Evolutionary conservation across 92 coral and sea anemone genomes (phyloP).

Genomic region (Epizoanthus stellaris): DNA sequence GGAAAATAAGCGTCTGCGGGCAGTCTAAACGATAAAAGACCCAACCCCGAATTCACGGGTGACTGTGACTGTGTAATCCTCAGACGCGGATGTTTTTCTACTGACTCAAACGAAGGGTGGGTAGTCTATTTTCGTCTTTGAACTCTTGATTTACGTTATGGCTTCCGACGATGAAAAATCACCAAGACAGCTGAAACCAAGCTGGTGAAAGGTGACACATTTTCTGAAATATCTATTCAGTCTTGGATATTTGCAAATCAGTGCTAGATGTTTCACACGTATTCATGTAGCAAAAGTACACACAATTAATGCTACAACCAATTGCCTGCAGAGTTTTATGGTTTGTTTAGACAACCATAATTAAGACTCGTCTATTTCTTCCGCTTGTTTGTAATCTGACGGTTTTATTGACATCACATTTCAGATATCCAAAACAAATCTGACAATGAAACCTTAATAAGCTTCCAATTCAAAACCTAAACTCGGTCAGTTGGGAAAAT

Average conservation of each 20-base stretch:
- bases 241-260: not conserved
- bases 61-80: no score
- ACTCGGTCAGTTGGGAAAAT: not conserved
- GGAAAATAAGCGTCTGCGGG: no score
- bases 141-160: no score
- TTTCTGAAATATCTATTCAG: no score
- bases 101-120: no score
- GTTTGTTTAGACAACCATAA: constrained; percentile 77
- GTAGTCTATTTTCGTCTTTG: no score
- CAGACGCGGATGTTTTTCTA: no score
- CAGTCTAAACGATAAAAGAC: no score
- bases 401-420: constrained; percentile 40
- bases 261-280: constrained; percentile 22
- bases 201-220: no score
- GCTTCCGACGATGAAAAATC: no score
- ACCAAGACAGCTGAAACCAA: no score
- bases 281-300: not conserved
- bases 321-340: constrained; percentile 18
- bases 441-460: not conserved
- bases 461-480: not conserved
- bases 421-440: constrained; percentile 21
- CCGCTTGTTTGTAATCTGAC: constrained; percentile 47
- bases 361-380: constrained; percentile 57
- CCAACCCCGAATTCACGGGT: no score
- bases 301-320: constrained; percentile 22